These are phyloP conservation scores for Morinoia aosen DNA, from an alignment of 2,888 invertebrate genomes.

Conservation along the genomic window DNA sequence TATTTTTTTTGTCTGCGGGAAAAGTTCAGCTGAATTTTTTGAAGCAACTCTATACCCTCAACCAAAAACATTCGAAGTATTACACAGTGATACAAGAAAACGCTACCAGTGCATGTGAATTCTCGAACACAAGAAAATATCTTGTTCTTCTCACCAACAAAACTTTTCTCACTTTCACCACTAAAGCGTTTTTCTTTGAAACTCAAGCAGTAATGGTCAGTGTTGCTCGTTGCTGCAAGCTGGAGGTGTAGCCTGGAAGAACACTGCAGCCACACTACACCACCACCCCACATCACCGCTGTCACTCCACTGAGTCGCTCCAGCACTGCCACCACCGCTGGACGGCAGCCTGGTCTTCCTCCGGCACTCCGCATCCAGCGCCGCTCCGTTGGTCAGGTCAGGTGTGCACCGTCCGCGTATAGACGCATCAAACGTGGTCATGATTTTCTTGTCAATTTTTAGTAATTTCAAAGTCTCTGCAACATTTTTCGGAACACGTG, in stretches of 20 bases:
- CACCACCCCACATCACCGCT: not conserved
- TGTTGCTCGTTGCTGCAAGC: not conserved
- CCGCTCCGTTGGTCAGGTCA: not conserved
- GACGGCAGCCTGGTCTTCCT: not conserved
- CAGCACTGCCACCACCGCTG: not conserved
- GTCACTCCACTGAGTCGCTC: conserved; percentile 38
- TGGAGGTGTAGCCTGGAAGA: not conserved
- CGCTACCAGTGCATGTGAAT: not conserved
- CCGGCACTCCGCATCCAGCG: not conserved
- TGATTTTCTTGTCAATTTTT: not conserved
- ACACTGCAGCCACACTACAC: not conserved
- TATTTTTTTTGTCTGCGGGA: too few relatives aligned
- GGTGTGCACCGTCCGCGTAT: not conserved
- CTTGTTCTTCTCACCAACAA: not conserved
- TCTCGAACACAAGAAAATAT: not conserved
- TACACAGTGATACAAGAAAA: not conserved
- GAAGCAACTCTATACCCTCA: not conserved
- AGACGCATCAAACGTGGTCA: not conserved
- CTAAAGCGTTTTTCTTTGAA: not conserved
- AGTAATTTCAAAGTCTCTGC: not conserved
- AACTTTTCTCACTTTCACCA: not conserved
- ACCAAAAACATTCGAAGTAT: not conserved
- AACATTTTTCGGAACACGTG: not conserved
- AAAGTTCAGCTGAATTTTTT: not conserved
- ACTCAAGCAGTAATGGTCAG: not conserved